Conservation (phyloP, 2,113 vertebrate genomes). For the Labeo rohita region DNA sequence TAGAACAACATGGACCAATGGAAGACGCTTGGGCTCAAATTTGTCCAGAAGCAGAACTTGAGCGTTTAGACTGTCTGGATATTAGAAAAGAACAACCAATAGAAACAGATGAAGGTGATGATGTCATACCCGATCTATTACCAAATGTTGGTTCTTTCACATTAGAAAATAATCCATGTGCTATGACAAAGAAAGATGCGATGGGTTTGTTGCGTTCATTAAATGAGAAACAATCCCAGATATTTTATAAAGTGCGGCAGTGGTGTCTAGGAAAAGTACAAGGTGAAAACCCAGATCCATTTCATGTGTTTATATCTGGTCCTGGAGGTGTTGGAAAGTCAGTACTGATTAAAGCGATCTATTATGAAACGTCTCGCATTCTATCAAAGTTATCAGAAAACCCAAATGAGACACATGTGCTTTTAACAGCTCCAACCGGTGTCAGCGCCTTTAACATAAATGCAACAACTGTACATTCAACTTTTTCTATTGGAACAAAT, state of each 20-base stretch:
- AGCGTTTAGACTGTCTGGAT: constrained; percentile 31
- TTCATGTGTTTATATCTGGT: constrained; percentile 48
- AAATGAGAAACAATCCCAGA: constrained; percentile 31
- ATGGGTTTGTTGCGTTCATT: constrained; percentile 27
- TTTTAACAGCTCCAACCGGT: constrained; percentile 32
- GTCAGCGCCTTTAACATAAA: constrained; percentile 10
- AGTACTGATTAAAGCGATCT: constrained; percentile 17
- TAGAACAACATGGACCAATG: constrained; percentile 22
- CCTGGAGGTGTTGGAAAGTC: constrained; percentile 36
- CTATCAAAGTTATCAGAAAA: constrained; percentile 3
- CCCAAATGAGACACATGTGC: not conserved
- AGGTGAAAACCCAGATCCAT: constrained; percentile 42
- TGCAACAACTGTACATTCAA: constrained; percentile 28
- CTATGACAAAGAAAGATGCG: constrained; percentile 10
- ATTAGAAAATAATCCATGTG: not conserved
- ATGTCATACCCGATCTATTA: not conserved
- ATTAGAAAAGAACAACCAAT: not conserved
- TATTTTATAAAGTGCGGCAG: constrained; percentile 38
- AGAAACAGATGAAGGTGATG: not conserved
- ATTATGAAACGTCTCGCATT: constrained; percentile 14
- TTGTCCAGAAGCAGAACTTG: constrained; percentile 45
- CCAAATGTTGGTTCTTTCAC: not conserved
- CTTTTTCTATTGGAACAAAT: constrained; percentile 28
- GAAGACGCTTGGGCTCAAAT: constrained; percentile 47
- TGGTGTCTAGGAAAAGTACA: constrained; percentile 39